phyloP scores from a whole-genome alignment of 2,888 invertebrate genomes.

The Pachycephus smyrnensis region DNA sequence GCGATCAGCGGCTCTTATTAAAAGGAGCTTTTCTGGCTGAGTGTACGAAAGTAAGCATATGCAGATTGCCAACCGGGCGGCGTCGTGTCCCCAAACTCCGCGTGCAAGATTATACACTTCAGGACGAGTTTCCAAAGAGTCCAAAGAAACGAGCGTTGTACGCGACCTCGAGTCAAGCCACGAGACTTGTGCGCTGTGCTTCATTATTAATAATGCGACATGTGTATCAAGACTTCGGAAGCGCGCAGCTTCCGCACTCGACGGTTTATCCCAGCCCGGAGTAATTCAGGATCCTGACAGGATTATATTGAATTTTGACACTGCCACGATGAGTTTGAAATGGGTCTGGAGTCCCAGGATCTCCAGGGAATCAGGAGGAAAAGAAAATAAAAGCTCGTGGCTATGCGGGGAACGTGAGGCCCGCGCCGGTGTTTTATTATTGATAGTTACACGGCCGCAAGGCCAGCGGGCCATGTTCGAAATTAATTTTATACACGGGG shows the following conservation, averaged over 20 bases:
- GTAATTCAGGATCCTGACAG: too few relatives aligned
- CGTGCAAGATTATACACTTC: conserved; percentile 57
- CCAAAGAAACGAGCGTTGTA: conserved; percentile 12
- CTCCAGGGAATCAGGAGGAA: conserved; percentile 20
- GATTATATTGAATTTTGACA: too few relatives aligned
- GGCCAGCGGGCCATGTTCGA: conserved; percentile 59
- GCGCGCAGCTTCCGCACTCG: conserved; percentile 7
- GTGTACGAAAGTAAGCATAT: conserved; percentile 47
- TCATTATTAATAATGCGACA: conserved; percentile 54
- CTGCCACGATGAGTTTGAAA: not conserved
- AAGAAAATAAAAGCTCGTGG: not conserved
- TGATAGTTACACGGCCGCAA: conserved; percentile 62
- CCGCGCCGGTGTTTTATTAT: conserved; percentile 47
- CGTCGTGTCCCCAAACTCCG: conserved; percentile 55
- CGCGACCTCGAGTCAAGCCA: conserved; percentile 24
- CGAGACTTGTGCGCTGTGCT: conserved; percentile 16
- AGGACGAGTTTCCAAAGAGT: conserved; percentile 46
- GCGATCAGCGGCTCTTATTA: not conserved
- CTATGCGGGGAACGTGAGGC: conserved; percentile 21
- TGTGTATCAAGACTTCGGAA: conserved; percentile 43
- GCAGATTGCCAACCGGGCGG: conserved; percentile 55
- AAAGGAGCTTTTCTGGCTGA: conserved; percentile 16
- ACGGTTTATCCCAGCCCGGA: not conserved
- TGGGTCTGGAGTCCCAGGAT: not conserved
- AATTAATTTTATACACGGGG: conserved; percentile 61